A percentile compares a stretch with the other conserved stretches of the same genome.
Conservation (phyloP, 2,888 invertebrate species). For the Rotaria sp. region DNA sequence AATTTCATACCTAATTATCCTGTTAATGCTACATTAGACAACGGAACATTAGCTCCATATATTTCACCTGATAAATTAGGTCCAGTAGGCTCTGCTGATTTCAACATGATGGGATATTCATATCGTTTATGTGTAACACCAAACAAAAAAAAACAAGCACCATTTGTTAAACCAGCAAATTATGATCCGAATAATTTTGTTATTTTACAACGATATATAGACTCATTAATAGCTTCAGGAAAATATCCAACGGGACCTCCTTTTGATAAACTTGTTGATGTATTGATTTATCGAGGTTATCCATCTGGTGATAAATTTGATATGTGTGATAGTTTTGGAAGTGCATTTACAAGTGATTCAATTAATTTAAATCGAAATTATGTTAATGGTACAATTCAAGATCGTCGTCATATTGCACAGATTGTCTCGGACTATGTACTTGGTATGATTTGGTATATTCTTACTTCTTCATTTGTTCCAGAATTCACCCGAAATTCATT, state of each 20-base stretch:
- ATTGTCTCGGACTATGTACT: neutral
- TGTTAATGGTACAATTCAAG: neutral
- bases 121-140: neutral
- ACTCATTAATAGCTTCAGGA: neutral
- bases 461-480: neutral
- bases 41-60: neutral
- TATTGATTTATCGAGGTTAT: neutral
- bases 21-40: neutral
- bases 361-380: neutral
- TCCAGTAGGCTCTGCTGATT: neutral
- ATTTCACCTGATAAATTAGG: neutral
- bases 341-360: conserved; percentile 2
- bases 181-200: neutral
- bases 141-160: neutral
- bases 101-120: neutral
- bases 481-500: neutral
- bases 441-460: neutral
- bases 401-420: neutral
- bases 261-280: neutral
- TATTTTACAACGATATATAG: neutral
- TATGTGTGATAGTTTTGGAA: conserved; percentile 1
- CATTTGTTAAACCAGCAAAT: neutral
- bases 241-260: neutral
- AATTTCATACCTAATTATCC: neutral
- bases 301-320: neutral